phyloP scores from a whole-genome alignment of 1,140 invertebrate species.

The Lineus longissimus region DNA sequence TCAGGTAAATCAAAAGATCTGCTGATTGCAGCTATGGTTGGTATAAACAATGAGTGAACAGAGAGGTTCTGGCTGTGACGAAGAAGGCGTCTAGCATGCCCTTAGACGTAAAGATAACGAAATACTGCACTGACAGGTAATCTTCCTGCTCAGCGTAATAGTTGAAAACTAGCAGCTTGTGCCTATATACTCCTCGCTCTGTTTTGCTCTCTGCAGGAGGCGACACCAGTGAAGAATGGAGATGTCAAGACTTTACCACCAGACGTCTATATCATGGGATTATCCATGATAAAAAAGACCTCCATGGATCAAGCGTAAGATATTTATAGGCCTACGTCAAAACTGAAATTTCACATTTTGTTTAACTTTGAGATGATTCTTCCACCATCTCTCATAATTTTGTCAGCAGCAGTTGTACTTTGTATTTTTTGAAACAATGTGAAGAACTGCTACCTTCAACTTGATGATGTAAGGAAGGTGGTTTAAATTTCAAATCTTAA shows the following conservation, averaged over 20 bases:
- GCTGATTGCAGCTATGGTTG: no score
- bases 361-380: no score
- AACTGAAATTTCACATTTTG: no score
- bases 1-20: constrained; percentile 18
- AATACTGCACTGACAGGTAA: not conserved
- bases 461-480: no score
- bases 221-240: not conserved
- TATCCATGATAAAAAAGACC: not conserved
- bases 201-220: not conserved
- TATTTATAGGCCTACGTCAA: no score
- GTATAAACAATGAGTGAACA: no score
- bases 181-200: not conserved
- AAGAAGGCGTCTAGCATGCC: not conserved
- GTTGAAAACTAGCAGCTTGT: not conserved
- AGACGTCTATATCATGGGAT: constrained; percentile 10
- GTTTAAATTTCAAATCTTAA: no score
- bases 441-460: no score
- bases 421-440: no score
- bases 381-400: no score
- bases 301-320: not conserved
- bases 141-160: not conserved
- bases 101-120: not conserved
- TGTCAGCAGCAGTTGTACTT: no score
- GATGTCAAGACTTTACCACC: constrained; percentile 2
- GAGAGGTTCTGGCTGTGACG: constrained; percentile 6